These are phyloP conservation scores for Mionectes olivaceus DNA, from an alignment of 2,797 vertebrate genomes.

Conservation along the genomic window DNA sequence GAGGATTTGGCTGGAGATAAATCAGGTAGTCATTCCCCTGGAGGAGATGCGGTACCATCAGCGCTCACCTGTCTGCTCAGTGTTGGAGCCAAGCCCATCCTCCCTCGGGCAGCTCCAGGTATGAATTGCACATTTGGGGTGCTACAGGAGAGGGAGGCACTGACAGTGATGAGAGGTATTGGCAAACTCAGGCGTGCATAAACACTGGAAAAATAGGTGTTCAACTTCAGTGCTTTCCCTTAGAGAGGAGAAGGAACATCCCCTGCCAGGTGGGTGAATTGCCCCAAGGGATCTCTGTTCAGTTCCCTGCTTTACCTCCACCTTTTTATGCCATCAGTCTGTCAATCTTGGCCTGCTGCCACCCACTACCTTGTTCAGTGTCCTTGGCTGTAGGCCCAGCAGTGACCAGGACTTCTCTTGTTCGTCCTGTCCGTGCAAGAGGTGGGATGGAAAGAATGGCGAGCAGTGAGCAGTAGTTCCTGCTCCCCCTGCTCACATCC, in stretches of 20 bases:
- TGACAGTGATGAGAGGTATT: background rate
- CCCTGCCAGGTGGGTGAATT: rapidly evolving
- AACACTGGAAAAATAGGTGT: background rate
- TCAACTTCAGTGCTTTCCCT: background rate
- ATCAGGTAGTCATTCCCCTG: slow-evolving; percentile 1
- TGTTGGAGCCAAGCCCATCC: background rate
- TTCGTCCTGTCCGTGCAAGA: background rate
- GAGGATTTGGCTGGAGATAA: slow-evolving; percentile 59
- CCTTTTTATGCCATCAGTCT: background rate
- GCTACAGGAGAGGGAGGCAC: background rate
- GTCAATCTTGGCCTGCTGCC: background rate
- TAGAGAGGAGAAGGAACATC: background rate
- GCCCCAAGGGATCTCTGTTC: background rate
- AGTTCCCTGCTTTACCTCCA: background rate
- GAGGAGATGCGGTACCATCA: background rate
- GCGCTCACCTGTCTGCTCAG: background rate
- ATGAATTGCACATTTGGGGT: background rate
- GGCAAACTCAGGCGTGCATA: background rate
- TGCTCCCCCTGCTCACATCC: background rate
- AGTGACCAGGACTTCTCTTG: background rate
- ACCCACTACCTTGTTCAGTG: background rate
- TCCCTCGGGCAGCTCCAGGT: background rate
- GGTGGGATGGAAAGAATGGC: background rate
- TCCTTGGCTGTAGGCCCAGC: background rate
- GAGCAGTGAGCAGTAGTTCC: rapidly evolving